Evolutionary conservation across 2,797 vertebrate genomes (phyloP).

Genomic region (Galagoides demidoff): DNA sequence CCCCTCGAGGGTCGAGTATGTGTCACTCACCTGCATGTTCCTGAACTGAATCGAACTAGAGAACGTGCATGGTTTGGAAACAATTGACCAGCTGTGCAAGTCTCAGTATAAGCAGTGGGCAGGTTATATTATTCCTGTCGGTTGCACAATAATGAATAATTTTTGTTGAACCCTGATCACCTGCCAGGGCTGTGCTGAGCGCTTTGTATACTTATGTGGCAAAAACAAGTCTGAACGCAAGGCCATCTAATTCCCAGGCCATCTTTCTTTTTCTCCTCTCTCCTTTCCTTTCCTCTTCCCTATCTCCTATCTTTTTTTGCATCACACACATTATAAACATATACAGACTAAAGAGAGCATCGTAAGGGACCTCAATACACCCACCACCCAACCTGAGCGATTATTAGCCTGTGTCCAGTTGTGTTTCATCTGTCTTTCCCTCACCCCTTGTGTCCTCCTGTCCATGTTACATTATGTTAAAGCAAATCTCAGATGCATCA

Average conservation of each 20-base stretch:
- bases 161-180: neutral
- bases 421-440: neutral
- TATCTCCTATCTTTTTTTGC: neutral
- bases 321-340: neutral
- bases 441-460: neutral
- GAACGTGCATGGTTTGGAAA: neutral
- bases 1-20: neutral
- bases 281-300: neutral
- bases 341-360: neutral
- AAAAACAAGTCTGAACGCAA: neutral
- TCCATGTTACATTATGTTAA: conserved; percentile 25
- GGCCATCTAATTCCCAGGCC: neutral
- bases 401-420: neutral
- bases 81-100: neutral
- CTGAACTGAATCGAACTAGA: neutral
- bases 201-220: neutral
- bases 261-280: neutral
- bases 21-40: neutral
- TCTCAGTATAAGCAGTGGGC: neutral
- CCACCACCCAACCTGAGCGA: neutral
- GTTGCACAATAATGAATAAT: neutral
- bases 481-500: neutral
- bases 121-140: neutral
- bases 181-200: neutral
- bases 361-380: neutral